phyloP scores from a whole-genome alignment of 2,797 vertebrate species.

The Ispidina lecontei region DNA sequence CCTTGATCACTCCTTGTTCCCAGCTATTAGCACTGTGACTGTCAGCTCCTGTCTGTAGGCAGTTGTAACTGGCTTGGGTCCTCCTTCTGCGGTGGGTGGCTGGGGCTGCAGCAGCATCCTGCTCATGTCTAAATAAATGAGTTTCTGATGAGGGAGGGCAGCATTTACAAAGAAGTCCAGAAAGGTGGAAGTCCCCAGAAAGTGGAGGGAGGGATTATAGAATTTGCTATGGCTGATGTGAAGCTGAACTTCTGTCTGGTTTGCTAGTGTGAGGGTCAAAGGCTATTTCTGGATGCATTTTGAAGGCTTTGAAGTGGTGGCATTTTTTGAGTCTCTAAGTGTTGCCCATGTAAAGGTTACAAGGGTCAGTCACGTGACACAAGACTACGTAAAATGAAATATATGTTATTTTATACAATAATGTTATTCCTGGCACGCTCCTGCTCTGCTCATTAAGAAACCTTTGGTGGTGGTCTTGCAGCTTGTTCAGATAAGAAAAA shows the following conservation, averaged over 20 bases:
- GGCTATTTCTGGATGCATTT: not conserved
- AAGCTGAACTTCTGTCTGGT: not conserved
- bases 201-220: not conserved
- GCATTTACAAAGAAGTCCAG: not conserved
- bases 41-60: not conserved
- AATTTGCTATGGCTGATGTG: not conserved
- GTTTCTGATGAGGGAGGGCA: not conserved
- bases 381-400: not conserved
- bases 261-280: not conserved
- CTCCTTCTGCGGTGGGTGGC: fast-evolving
- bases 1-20: not conserved
- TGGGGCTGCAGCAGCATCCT: not conserved
- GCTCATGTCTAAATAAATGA: not conserved
- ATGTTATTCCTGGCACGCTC: not conserved
- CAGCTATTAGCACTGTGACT: not conserved
- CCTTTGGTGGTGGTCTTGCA: not conserved
- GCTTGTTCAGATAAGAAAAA: not conserved
- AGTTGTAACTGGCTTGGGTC: not conserved
- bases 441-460: not conserved
- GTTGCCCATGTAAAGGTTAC: not conserved
- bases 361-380: not conserved
- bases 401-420: not conserved
- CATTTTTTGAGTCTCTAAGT: not conserved
- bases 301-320: not conserved
- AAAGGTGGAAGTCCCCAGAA: not conserved